phyloP scores from a whole-genome alignment of 2,113 vertebrate species.

The Odontophorus gujanensis region DNA sequence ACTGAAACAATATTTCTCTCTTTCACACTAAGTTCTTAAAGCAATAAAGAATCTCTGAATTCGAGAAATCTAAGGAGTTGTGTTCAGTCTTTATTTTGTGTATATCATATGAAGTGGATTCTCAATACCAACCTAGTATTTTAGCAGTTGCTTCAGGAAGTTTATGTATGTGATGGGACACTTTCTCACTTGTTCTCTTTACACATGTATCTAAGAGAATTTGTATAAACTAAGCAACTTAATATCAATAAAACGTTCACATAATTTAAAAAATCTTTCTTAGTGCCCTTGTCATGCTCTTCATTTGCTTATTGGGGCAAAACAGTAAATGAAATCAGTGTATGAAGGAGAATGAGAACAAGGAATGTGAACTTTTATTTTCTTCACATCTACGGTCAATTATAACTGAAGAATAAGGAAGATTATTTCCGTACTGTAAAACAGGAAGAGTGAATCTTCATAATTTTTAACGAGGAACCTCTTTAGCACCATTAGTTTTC shows the following conservation, averaged over 20 bases:
- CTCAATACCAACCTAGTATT: neutral
- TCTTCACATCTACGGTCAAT: neutral
- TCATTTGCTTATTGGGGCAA: neutral
- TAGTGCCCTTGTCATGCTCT: neutral
- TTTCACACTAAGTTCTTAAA: neutral
- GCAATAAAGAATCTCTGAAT: neutral
- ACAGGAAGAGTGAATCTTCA: neutral
- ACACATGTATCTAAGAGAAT: neutral
- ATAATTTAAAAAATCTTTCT: neutral
- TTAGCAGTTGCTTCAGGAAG: constrained; percentile 32
- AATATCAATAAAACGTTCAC: neutral
- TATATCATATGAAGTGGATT: neutral
- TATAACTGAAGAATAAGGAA: neutral
- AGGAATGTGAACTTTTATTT: neutral
- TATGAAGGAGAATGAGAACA: neutral
- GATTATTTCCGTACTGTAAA: neutral
- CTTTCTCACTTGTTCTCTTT: constrained; percentile 1
- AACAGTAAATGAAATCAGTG: neutral
- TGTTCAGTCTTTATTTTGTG: neutral
- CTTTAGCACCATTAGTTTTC: neutral
- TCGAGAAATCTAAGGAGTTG: neutral
- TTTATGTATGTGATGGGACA: neutral
- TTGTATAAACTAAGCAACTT: neutral
- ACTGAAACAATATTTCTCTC: neutral
- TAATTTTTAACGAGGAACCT: neutral